Evolutionary conservation across 2,888 invertebrate genomes (phyloP).

Genomic region (Tipula unca): DNA sequence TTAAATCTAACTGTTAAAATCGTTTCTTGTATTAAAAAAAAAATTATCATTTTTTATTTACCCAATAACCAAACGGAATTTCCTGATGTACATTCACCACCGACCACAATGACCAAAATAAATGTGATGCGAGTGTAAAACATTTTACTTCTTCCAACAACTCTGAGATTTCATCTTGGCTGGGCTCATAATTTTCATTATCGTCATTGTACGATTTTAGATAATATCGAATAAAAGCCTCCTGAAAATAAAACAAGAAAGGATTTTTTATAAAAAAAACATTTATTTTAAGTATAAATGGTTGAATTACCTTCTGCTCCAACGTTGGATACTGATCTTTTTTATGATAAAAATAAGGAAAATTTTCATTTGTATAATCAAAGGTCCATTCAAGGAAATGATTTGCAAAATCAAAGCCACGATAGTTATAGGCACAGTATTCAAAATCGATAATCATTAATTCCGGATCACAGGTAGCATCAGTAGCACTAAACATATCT

Average conservation of each 20-base stretch:
- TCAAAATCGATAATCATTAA: constrained; percentile 86
- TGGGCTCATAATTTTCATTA: constrained; percentile 35
- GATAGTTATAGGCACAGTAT: constrained; percentile 90
- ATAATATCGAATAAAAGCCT: constrained; percentile 34
- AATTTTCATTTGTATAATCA: constrained; percentile 70
- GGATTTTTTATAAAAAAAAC: not conserved
- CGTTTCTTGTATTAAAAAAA: not conserved
- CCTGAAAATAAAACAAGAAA: constrained; percentile 21
- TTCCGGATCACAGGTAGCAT: constrained; percentile 42
- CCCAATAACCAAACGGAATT: constrained; percentile 93
- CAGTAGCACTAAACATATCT: constrained; percentile 27
- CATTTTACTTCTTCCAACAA: constrained; percentile 69
- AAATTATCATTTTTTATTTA: constrained; percentile 34
- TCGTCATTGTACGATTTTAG: constrained; percentile 33
- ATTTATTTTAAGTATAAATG: not conserved
- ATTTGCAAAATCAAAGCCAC: constrained; percentile 90
- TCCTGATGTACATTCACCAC: constrained; percentile 79
- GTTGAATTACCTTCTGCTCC: constrained; percentile 63
- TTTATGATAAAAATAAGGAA: constrained; percentile 67
- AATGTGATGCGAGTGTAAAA: constrained; percentile 79
- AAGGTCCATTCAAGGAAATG: constrained; percentile 90
- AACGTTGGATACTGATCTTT: constrained; percentile 62
- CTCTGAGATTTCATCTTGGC: constrained; percentile 49
- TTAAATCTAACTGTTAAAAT: too few species aligned
- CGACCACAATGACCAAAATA: constrained; percentile 93